Base-by-base conservation (phyloP, 1,140 invertebrate species). In the Antheraea pernyi region DNA sequence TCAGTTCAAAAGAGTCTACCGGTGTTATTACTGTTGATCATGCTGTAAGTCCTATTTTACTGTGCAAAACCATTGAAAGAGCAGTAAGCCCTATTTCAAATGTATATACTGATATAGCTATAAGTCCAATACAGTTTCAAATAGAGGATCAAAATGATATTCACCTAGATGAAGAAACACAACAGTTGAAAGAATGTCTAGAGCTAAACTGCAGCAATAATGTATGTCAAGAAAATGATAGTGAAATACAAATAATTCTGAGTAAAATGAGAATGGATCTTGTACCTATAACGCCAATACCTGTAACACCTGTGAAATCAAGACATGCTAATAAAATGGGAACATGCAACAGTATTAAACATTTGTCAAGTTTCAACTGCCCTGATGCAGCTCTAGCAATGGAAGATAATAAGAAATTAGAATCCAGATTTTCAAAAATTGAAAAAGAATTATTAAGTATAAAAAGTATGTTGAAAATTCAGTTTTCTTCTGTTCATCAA, bases 161-260 rank as follows among this genome's bases (percentile, higher is more conserved):
- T 53, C 10, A 13, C 1, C 22, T 18, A 67, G 8, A 59, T 53
- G 39, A 37, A 67, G 18, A 67, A 30, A 59, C 11, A 67, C 39
- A 53, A 53, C 46, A 53, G 11, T 53, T n/a, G 46, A 80, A 73
- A 67, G 70, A 68, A 72, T 82, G 79, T 66, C 68, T 86, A 61
- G 80, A 84, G 68, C 59, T 76, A 18, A 83, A 86, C 65, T 85
- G 76, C 66, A 86, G 82, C 72, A 80, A 72, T 19, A 78, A 81
- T 67, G 36, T 77, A 42, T 67, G 60, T 59, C 72, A 78, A 18
- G 77, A 80, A 46, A 74, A 73, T 69, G 86, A 91, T 78, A 30
- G 18, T 67, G 89, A 91, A 81, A 76, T 91, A 46, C 81, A 85
- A 71, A 82, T 71, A 69, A 91, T 90, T 75, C 79, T 91, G 68